Conservation (phyloP, 2,797 vertebrate species). For the Muraenolepis orangiensis region DNA sequence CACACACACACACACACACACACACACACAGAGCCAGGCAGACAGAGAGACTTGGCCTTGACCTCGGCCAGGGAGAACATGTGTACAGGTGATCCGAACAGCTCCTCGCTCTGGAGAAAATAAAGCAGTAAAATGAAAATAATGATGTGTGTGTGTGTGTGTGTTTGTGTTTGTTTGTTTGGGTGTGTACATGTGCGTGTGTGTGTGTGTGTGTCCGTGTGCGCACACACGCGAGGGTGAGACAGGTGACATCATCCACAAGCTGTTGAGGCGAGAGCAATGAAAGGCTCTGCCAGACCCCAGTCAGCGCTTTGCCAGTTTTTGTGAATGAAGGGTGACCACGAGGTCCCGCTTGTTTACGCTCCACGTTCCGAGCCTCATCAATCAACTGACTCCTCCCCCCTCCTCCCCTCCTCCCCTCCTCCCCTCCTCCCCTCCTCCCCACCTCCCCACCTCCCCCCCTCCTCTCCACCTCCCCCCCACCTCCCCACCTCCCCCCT, state of each 20-base stretch:
- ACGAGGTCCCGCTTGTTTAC: constrained; percentile 75
- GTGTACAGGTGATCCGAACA: constrained; percentile 34
- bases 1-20: constrained; percentile 5
- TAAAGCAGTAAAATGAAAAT: constrained; percentile 29
- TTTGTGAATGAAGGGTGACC: constrained; percentile 74
- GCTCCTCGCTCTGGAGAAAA: constrained; percentile 40
- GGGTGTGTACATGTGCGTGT: constrained; percentile 4
- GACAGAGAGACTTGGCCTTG: neutral
- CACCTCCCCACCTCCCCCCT: constrained; percentile 60
- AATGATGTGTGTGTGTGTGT: constrained; percentile 3
- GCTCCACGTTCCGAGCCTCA: constrained; percentile 66
- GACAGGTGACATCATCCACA: constrained; percentile 66
- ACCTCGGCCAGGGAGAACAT: constrained; percentile 14
- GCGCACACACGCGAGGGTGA: constrained; percentile 26
- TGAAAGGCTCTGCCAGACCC: neutral
- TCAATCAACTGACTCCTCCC: constrained; percentile 68
- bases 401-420: constrained; percentile 20
- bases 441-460: neutral
- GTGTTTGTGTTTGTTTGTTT: constrained; percentile 7
- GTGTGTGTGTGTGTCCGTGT: constrained; percentile 28
- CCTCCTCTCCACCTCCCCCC: constrained; percentile 12
- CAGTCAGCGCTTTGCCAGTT: constrained; percentile 54
- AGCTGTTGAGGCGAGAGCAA: constrained; percentile 11
- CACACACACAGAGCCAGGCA: neutral
- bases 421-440: neutral